Conservation (phyloP, 2,888 invertebrate species). For the Buathra laborator region DNA sequence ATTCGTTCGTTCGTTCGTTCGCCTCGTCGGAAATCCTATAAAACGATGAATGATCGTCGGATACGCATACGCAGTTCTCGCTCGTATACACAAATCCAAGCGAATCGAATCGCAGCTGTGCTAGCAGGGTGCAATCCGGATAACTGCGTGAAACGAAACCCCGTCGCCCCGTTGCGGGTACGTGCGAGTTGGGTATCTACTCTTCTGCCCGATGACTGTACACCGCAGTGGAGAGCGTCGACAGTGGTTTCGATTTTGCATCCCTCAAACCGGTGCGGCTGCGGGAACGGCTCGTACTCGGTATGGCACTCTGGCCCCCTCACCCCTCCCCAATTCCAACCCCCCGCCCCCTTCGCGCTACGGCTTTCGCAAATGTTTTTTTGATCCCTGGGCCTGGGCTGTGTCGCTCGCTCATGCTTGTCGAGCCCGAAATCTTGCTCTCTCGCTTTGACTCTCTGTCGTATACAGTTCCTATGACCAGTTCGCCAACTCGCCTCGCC, state of each 20-base stretch:
- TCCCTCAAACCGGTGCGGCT: constrained; percentile 72
- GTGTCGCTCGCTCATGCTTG: constrained; percentile 26
- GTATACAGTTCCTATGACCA: not conserved
- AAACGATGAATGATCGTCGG: constrained; percentile 66
- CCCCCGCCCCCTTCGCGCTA: constrained; percentile 56
- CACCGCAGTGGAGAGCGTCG: constrained; percentile 70
- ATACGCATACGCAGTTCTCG: constrained; percentile 45
- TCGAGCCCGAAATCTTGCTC: constrained; percentile 43
- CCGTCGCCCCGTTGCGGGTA: constrained; percentile 14
- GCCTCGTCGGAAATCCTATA: constrained; percentile 63
- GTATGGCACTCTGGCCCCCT: constrained; percentile 49
- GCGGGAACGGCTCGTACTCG: constrained; percentile 42
- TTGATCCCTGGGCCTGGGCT: constrained; percentile 77
- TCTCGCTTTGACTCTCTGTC: constrained; percentile 31
- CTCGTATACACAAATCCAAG: constrained; percentile 57
- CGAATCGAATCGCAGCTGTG: constrained; percentile 62
- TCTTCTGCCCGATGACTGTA: constrained; percentile 46
- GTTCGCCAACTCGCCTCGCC: constrained; percentile 46
- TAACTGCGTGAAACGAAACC: constrained; percentile 63
- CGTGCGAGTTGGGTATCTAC: constrained; percentile 47
- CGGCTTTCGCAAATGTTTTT: constrained; percentile 83
- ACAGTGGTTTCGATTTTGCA: constrained; percentile 79
- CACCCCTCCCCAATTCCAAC: not conserved
- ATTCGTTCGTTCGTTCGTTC: constrained; percentile 41
- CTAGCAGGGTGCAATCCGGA: constrained; percentile 52